Conservation (phyloP, 2,113 vertebrate species). For the Aplodontia rufa region DNA sequence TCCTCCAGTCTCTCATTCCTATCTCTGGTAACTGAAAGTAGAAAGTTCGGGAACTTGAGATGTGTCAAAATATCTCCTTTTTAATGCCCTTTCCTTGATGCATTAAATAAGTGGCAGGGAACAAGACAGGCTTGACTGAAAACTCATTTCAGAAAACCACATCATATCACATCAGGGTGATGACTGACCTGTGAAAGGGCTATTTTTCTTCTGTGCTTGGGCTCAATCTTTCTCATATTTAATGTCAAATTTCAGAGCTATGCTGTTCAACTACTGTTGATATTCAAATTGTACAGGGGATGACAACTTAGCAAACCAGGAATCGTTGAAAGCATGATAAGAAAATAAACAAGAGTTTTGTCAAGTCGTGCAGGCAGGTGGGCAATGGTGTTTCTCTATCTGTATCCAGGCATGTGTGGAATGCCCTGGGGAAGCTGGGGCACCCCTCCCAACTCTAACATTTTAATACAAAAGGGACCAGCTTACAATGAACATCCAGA, state of each 20-base stretch:
- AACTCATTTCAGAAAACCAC: slow-evolving; percentile 63
- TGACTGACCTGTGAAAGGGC: slow-evolving; percentile 42
- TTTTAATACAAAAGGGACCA: background rate
- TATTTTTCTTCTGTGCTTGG: slow-evolving; percentile 34
- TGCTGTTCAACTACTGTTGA: slow-evolving; percentile 29
- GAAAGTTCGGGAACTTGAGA: slow-evolving; percentile 57
- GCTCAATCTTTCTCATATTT: slow-evolving; percentile 47
- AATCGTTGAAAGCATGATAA: slow-evolving; percentile 5
- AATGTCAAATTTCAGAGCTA: slow-evolving; percentile 37
- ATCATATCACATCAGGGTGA: background rate
- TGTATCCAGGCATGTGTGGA: background rate
- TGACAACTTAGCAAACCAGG: slow-evolving; percentile 33
- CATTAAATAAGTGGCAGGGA: slow-evolving; percentile 65
- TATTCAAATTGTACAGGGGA: slow-evolving; percentile 9
- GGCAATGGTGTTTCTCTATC: background rate
- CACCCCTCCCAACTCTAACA: background rate
- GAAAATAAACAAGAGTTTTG: background rate
- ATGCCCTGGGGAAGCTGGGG: no score
- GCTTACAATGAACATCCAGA: background rate
- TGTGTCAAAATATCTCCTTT: slow-evolving; percentile 30
- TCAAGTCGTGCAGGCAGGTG: background rate
- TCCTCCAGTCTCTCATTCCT: background rate
- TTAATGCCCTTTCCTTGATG: slow-evolving; percentile 37
- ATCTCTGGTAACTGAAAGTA: background rate
- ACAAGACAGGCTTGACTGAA: slow-evolving; percentile 62